These are phyloP conservation scores for Phenganax stokvisi DNA, from an alignment of 92 coral and sea anemone genomes.

Conservation along the genomic window DNA sequence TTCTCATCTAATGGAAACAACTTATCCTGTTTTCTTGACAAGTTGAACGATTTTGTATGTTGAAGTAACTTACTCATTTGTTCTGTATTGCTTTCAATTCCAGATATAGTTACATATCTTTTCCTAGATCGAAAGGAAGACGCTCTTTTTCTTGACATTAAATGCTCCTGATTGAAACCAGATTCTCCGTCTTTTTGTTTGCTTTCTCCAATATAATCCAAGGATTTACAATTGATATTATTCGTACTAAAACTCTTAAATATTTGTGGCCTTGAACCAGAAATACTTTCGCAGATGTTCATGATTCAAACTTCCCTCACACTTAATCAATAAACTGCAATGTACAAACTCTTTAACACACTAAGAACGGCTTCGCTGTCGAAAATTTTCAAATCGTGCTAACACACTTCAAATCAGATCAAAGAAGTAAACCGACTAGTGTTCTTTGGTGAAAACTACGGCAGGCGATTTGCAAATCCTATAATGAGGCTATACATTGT, in stretches of 20 bases:
- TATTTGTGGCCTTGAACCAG: not conserved
- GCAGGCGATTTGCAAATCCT: not conserved
- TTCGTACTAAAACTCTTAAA: constrained; percentile 4
- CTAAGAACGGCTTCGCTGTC: not conserved
- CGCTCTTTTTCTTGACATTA: not conserved
- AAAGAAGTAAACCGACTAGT: not conserved
- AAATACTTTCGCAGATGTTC: not conserved
- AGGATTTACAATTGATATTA: not conserved
- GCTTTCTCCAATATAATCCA: too few relatives aligned
- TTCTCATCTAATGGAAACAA: too few relatives aligned
- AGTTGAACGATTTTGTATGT: not conserved
- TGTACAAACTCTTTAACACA: not conserved
- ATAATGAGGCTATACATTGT: constrained; percentile 1
- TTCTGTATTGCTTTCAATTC: not conserved
- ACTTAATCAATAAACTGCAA: not conserved
- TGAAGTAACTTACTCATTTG: not conserved
- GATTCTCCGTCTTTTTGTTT: too few relatives aligned
- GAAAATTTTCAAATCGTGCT: not conserved
- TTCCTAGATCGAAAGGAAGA: not conserved
- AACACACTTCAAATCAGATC: not conserved
- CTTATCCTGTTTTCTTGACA: not conserved
- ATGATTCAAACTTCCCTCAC: not conserved
- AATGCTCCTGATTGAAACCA: not conserved
- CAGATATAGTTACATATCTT: not conserved
- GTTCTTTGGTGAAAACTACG: not conserved